Evolutionary conservation across 2,888 invertebrate species (phyloP), one percentile per base, ranked within the genome.

Genomic region (Tenodera sinensis): DNA sequence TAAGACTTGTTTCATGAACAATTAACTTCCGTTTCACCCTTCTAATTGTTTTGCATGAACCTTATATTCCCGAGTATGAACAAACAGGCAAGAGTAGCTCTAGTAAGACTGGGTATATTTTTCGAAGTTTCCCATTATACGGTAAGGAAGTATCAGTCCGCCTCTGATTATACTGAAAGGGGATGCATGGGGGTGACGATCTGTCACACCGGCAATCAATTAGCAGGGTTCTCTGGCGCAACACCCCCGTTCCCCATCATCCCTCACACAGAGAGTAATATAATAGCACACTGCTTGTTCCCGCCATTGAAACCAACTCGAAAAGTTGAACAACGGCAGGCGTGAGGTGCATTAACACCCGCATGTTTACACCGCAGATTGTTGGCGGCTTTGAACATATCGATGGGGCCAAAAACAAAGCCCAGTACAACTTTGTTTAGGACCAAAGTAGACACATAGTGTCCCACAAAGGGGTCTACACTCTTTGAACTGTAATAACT

Each of bases 171-270:
- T 42, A 12, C 15, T 25, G 54, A 4, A 25, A 20, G 54, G 54
- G 54, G 54, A 71, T 20, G 54, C 25, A 71, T 71, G 34, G 87
- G n/a, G 82, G 81, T 20, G 87, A 82, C n/a, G 87, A 28, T 83
- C 83, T 81, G 82, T 81, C 42, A 83, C 83, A 87, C 87, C 83
- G 87, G 87, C 87, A 87, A 87, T 87, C 87, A 87, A 87, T 87
- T 87, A 87, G 42, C 87, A 25, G 87, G 87, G 87, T n/a, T 81
- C 87, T 81, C 81, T 87, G 87, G 81, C 28, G 54, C 20, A 71
- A n/a, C 30, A 85, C 54, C 87, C n/a, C 34, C 82, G n/a, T 54
- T 27, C 83, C n/a, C 30, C n/a, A 12, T 42, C 42, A 42, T 42
- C 42, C 42, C 42, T 42, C 54, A 71, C 54, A 71, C 54, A 71